phyloP scores from a whole-genome alignment of 2,113 vertebrate species.

The Hippocampus guttulatus region DNA sequence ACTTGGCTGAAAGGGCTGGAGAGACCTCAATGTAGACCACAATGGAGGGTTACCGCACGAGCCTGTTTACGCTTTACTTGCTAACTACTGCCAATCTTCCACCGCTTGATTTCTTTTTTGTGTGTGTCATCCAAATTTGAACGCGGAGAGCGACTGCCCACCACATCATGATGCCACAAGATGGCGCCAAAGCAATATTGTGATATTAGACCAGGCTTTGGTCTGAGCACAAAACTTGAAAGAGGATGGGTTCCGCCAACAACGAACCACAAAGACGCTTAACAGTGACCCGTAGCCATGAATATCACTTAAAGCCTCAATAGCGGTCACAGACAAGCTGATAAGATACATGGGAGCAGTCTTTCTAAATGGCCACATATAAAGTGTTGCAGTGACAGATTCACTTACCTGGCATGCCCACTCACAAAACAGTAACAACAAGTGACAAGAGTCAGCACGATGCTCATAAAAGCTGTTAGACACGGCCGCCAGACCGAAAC shows the following conservation, averaged over 20 bases:
- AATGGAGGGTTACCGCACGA: conserved; percentile 28
- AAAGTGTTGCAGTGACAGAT: conserved; percentile 44
- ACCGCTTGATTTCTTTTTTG: neutral
- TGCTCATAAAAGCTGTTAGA: conserved; percentile 56
- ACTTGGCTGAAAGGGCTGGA: conserved; percentile 44
- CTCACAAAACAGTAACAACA: conserved; percentile 43
- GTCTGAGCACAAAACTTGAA: conserved; percentile 11
- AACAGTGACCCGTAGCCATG: neutral
- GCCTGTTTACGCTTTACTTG: conserved; percentile 9
- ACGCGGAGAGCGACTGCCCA: too few relatives aligned
- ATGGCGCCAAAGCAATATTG: neutral
- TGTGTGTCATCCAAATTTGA: too few relatives aligned
- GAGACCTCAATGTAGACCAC: conserved; percentile 53
- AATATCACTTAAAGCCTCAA: conserved; percentile 9
- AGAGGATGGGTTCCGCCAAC: conserved; percentile 8
- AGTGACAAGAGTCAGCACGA: conserved; percentile 62
- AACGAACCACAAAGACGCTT: conserved; percentile 17
- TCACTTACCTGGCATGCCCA: conserved; percentile 58
- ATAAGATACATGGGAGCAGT: conserved; percentile 20
- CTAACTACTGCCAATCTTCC: too few relatives aligned
- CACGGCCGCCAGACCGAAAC: conserved; percentile 47
- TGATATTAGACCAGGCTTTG: conserved; percentile 8
- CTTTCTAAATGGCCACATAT: conserved; percentile 40
- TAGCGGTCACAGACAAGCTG: conserved; percentile 49
- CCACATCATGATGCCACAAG: neutral